Evolutionary conservation across 2,888 invertebrate genomes (phyloP).

Genomic region (Ornithoptera alexandrae): DNA sequence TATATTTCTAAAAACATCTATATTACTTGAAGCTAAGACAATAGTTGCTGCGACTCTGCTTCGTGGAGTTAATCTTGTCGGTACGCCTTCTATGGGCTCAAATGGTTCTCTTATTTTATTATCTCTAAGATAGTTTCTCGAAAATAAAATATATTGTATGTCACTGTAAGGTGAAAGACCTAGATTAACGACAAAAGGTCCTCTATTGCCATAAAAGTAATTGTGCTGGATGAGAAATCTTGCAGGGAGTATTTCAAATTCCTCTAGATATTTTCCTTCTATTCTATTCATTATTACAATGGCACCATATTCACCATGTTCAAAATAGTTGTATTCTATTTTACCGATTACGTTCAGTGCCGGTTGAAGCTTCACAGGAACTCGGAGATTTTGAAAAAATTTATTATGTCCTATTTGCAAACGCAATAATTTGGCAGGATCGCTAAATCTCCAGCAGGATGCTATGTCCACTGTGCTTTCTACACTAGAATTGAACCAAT

Average conservation of each 20-base stretch:
- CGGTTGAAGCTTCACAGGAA: constrained; percentile 89
- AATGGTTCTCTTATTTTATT: constrained; percentile 94
- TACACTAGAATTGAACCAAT: constrained; percentile 89
- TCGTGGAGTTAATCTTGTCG: constrained; percentile 89
- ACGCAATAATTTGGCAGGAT: constrained; percentile 73
- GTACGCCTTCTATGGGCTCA: constrained; percentile 82
- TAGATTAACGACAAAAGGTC: constrained; percentile 92
- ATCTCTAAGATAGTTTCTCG: constrained; percentile 91
- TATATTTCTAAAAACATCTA: constrained; percentile 93
- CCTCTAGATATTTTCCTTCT: constrained; percentile 83
- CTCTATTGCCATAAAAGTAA: constrained; percentile 92
- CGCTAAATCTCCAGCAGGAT: constrained; percentile 87
- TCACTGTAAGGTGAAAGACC: constrained; percentile 93
- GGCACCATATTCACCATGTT: constrained; percentile 89
- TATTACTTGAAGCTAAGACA: constrained; percentile 94
- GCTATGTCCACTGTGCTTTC: constrained; percentile 90
- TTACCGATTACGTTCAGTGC: constrained; percentile 88
- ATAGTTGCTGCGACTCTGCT: constrained; percentile 95
- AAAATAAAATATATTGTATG: constrained; percentile 89
- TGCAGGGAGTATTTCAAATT: constrained; percentile 87
- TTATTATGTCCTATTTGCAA: constrained; percentile 92
- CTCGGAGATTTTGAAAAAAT: constrained; percentile 87
- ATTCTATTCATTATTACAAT: constrained; percentile 90
- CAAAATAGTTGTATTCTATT: constrained; percentile 94
- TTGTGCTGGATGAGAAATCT: constrained; percentile 90